A percentile compares a stretch with the other conserved stretches of the same genome.
Evolutionary conservation across 2,888 invertebrate species (phyloP).

Genomic region (Carabus problematicus): DNA sequence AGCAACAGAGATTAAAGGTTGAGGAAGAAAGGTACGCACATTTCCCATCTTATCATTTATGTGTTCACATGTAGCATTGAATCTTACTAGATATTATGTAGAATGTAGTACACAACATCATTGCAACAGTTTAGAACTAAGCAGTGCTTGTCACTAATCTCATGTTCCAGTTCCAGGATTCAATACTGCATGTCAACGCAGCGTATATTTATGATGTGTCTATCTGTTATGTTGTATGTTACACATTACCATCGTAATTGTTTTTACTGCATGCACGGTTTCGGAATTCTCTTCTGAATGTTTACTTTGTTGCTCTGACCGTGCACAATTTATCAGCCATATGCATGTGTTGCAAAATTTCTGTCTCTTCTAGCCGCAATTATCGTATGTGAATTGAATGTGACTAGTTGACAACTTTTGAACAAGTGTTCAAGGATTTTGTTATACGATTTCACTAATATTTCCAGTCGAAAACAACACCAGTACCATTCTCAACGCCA

Average conservation of each 20-base stretch:
- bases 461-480: slow-evolving; percentile 69
- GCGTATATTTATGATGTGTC: neutral
- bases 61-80: too few species aligned
- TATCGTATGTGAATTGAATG: neutral
- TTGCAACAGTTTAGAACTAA: neutral
- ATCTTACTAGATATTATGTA: slow-evolving; percentile 17
- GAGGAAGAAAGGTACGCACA: slow-evolving; percentile 79
- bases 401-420: slow-evolving; percentile 4
- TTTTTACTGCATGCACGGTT: neutral
- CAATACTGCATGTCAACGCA: too few species aligned
- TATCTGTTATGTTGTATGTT: slow-evolving; percentile 43
- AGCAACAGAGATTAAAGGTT: slow-evolving; percentile 79
- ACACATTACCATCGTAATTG: neutral
- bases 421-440: slow-evolving; percentile 20
- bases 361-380: neutral
- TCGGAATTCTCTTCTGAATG: too few species aligned
- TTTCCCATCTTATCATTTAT: slow-evolving; percentile 36
- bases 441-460: slow-evolving; percentile 13
- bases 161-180: neutral
- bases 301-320: too few species aligned
- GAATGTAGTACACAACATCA: slow-evolving; percentile 10
- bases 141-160: neutral
- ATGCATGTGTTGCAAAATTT: neutral
- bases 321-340: too few species aligned
- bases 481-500: slow-evolving; percentile 70